Evolutionary conservation across 1,140 invertebrate genomes (phyloP).

Genomic region (Heliconius nattereri): DNA sequence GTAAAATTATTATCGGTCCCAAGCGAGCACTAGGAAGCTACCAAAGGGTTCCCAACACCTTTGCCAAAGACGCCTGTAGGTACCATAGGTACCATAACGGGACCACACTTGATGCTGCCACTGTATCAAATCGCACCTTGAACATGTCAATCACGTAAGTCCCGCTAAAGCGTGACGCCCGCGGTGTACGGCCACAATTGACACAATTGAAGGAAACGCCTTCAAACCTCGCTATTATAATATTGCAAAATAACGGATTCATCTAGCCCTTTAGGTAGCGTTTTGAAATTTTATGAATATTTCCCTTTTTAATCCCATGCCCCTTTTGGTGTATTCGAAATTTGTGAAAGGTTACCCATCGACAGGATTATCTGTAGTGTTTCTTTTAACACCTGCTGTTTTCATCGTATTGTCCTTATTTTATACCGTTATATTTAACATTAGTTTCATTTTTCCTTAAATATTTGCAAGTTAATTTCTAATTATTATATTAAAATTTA

Average conservation of each 20-base stretch:
- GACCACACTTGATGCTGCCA: conserved; percentile 44
- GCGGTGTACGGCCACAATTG: conserved; percentile 45
- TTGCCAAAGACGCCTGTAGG: background rate
- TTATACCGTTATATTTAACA: background rate
- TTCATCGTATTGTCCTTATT: background rate
- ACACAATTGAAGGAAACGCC: conserved; percentile 54
- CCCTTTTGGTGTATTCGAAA: background rate
- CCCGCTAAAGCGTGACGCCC: conserved; percentile 26
- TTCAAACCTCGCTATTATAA: conserved; percentile 32
- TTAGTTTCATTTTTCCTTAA: background rate
- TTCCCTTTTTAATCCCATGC: background rate
- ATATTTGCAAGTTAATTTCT: background rate
- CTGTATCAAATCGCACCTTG: conserved; percentile 35
- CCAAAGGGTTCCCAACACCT: background rate
- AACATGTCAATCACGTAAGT: conserved; percentile 49
- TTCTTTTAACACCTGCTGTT: conserved; percentile 35
- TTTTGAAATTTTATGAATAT: conserved; percentile 5
- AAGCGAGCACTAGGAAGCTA: background rate
- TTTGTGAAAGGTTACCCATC: background rate
- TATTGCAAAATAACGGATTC: conserved; percentile 41
- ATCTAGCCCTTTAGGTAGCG: conserved; percentile 22
- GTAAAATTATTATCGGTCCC: background rate
- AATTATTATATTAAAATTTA: background rate
- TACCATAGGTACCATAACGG: conserved; percentile 15
- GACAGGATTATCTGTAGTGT: conserved; percentile 32